Conservation (phyloP, 2,797 vertebrate genomes). For the Momotus momota region DNA sequence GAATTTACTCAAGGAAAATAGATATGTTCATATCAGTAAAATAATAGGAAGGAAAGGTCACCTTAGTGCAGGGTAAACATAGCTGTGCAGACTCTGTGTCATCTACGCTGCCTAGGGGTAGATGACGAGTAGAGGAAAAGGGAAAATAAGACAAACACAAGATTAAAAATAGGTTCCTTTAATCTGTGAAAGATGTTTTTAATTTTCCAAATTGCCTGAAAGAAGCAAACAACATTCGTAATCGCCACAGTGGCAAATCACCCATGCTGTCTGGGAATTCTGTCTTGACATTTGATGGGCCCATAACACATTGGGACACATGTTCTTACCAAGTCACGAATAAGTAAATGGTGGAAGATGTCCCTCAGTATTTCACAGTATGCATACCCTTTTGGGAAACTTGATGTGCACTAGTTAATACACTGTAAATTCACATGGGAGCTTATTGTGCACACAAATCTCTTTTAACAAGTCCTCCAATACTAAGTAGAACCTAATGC, state of each 20-base stretch:
- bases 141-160: not conserved
- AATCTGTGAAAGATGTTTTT: not conserved
- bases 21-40: not conserved
- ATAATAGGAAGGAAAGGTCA: not conserved
- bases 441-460: not conserved
- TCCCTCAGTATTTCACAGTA: not conserved
- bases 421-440: not conserved
- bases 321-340: not conserved
- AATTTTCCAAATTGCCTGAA: not conserved
- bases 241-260: not conserved
- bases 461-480: not conserved
- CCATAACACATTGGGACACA: rapidly evolving
- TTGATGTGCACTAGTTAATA: not conserved
- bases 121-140: not conserved
- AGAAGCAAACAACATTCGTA: not conserved
- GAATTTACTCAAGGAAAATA: not conserved
- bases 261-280: not conserved
- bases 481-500: not conserved
- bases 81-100: not conserved
- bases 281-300: not conserved
- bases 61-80: not conserved
- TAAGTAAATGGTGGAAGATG: not conserved
- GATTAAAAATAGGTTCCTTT: not conserved
- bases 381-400: not conserved
- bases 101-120: not conserved